These are phyloP conservation scores for Lymantria dispar DNA, from an alignment of 2,888 invertebrate genomes.

Conservation along the genomic window DNA sequence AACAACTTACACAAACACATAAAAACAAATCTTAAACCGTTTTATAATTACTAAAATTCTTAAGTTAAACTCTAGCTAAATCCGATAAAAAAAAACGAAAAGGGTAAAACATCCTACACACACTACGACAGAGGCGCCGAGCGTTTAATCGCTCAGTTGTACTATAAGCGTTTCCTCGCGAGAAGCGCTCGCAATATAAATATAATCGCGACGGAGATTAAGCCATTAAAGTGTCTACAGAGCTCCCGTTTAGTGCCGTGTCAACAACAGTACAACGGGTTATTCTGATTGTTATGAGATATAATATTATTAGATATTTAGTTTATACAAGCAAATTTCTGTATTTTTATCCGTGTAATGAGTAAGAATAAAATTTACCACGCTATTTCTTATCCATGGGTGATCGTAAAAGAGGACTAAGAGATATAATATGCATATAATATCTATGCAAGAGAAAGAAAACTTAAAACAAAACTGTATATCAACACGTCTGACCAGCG, in stretches of 20 bases:
- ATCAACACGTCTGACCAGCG: too few species aligned
- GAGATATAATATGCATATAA: too few species aligned
- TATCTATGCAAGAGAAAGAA: too few species aligned
- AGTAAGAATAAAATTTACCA: too few species aligned
- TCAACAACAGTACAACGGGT: slow-evolving; percentile 8
- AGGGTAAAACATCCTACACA: slow-evolving; percentile 2
- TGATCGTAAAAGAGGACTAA: too few species aligned
- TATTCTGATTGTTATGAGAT: slow-evolving; percentile 8
- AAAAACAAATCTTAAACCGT: too few species aligned
- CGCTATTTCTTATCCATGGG: too few species aligned
- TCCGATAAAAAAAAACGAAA: neutral
- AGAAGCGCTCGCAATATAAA: slow-evolving; percentile 20
- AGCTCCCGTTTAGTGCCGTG: slow-evolving; percentile 19
- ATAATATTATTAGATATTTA: neutral
- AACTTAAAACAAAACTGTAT: too few species aligned
- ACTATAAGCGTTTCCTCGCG: slow-evolving; percentile 12
- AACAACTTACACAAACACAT: too few species aligned
- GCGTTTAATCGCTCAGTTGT: slow-evolving; percentile 16
- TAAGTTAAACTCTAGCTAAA: neutral
- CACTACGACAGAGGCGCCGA: slow-evolving; percentile 3
- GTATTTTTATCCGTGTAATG: too few species aligned
- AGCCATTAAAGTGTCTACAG: slow-evolving; percentile 38
- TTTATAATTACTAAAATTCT: neutral
- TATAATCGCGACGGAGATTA: slow-evolving; percentile 30
- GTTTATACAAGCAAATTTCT: too few species aligned